Conservation (phyloP, 2,113 vertebrate species). For the Chrysemys picta region DNA sequence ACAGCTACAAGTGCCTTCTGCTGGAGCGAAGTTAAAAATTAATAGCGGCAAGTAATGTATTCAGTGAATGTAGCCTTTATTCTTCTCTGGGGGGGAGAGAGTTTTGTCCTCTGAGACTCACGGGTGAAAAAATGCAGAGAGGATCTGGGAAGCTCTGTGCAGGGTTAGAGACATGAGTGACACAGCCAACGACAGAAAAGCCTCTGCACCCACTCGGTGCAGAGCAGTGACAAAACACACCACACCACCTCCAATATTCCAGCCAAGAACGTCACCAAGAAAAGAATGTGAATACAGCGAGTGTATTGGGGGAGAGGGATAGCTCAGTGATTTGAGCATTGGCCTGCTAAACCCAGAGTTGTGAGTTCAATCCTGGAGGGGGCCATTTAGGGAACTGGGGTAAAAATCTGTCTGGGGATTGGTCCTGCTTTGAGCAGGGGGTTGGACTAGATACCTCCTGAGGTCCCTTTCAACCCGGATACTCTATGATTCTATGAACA, state of each 20-base stretch:
- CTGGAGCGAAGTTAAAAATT: not conserved
- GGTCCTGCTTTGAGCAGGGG: too few relatives aligned
- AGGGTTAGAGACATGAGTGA: rapidly evolving
- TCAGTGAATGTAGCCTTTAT: rapidly evolving
- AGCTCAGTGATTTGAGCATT: too few relatives aligned
- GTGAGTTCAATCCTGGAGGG: too few relatives aligned
- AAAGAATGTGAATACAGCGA: not conserved
- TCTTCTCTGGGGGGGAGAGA: not conserved
- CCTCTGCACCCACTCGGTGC: not conserved
- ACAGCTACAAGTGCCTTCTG: not conserved
- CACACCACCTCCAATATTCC: rapidly evolving
- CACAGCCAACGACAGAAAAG: too few relatives aligned
- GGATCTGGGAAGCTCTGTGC: not conserved
- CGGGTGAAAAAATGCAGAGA: not conserved
- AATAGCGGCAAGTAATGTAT: not conserved
- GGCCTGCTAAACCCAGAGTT: too few relatives aligned
- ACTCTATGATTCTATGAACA: too few relatives aligned
- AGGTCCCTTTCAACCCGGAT: too few relatives aligned
- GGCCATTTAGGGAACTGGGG: too few relatives aligned
- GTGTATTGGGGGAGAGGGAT: too few relatives aligned
- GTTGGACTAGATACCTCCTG: too few relatives aligned
- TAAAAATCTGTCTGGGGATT: too few relatives aligned
- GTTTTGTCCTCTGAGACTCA: not conserved
- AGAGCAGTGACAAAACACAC: not conserved
- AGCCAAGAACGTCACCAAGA: rapidly evolving